Conservation (phyloP, 2,797 vertebrate genomes). For the Uromys caudimaculatus region DNA sequence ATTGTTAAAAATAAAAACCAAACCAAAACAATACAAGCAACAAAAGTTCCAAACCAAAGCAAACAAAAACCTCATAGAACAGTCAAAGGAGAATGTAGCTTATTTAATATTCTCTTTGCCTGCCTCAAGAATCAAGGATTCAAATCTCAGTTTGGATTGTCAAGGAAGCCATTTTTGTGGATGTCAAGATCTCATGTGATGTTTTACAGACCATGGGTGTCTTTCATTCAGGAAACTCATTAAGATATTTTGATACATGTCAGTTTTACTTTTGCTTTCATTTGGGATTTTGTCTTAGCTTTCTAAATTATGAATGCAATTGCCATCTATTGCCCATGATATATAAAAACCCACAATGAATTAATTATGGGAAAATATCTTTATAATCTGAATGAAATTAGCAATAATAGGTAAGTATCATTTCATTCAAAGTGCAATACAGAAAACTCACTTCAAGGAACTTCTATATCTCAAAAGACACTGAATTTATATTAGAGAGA, state of each 20-base stretch:
- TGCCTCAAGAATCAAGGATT: background rate
- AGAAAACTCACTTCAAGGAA: background rate
- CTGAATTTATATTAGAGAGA: background rate
- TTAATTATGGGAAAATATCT: background rate
- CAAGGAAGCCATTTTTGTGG: background rate
- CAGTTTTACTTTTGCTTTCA: background rate
- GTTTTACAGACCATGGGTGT: accelerated
- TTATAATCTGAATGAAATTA: background rate
- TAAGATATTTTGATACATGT: background rate
- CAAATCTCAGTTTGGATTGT: background rate
- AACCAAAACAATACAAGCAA: background rate
- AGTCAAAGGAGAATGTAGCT: background rate
- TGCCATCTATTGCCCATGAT: background rate
- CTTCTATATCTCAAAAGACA: too few species aligned
- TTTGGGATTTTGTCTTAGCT: background rate
- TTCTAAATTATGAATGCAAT: background rate
- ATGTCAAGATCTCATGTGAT: too few species aligned
- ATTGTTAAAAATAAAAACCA: too few species aligned
- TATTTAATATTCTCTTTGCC: background rate
- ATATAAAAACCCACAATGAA: background rate
- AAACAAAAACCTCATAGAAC: background rate
- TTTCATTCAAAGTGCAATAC: background rate
- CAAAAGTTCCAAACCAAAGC: background rate
- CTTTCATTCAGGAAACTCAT: background rate
- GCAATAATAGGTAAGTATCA: background rate